Conservation (phyloP, 2,888 invertebrate genomes). For the Polymixis flavicincta region DNA sequence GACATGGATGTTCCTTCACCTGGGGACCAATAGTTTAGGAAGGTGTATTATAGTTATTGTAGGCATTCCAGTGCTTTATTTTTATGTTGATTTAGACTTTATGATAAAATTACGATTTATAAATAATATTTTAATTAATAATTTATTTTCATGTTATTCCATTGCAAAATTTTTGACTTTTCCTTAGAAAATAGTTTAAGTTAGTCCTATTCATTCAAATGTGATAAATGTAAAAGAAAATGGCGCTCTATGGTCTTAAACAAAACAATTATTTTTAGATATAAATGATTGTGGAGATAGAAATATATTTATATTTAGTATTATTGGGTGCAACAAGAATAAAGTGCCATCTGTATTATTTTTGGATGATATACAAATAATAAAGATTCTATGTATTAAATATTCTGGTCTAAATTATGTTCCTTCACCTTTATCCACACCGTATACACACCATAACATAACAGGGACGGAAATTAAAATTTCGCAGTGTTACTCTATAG, state of each 20-base stretch:
- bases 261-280: constrained; percentile 17
- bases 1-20: constrained; percentile 35
- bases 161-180: constrained; percentile 34
- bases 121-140: constrained; percentile 15
- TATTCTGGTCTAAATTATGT: constrained; percentile 27
- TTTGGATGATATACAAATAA: constrained; percentile 56
- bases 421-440: no score
- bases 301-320: constrained; percentile 56
- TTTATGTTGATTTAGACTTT: constrained; percentile 18
- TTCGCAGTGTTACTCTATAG: neutral
- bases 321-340: constrained; percentile 45
- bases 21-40: constrained; percentile 51
- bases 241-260: constrained; percentile 47
- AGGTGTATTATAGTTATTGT: constrained; percentile 28
- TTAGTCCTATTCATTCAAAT: constrained; percentile 55
- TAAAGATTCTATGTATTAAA: constrained; percentile 41
- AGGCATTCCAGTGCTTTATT: constrained; percentile 36
- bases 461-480: neutral
- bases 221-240: constrained; percentile 59
- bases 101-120: neutral
- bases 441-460: neutral
- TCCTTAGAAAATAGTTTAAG: constrained; percentile 40
- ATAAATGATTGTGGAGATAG: constrained; percentile 16
- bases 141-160: constrained; percentile 52
- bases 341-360: constrained; percentile 65